phyloP scores from a whole-genome alignment of 2,888 invertebrate genomes.

The Mylabris sibirica region DNA sequence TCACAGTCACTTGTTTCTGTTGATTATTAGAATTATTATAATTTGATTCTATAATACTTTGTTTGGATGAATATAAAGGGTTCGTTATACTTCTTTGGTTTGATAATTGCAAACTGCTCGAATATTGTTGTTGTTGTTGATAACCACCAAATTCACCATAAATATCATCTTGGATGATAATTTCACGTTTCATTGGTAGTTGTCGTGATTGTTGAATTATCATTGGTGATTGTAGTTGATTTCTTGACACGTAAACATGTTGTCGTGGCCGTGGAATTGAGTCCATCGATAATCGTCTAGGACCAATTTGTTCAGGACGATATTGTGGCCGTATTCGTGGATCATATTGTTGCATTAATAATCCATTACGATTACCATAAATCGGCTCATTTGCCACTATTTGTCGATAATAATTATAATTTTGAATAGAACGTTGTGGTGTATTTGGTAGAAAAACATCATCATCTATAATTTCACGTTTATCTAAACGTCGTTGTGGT shows the following conservation, averaged over 20 bases:
- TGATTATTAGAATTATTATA: slow-evolving; percentile 37
- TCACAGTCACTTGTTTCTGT: slow-evolving; percentile 51
- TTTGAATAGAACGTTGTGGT: slow-evolving; percentile 12
- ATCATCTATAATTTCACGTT: slow-evolving; percentile 48
- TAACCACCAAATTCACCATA: slow-evolving; percentile 46
- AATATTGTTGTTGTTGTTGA: slow-evolving; percentile 29
- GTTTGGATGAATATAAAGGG: slow-evolving; percentile 41
- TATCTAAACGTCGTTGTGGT: slow-evolving; percentile 54
- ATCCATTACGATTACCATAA: slow-evolving; percentile 38
- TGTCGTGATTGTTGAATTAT: slow-evolving; percentile 21
- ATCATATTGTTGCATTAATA: slow-evolving; percentile 32
- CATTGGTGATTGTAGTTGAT: slow-evolving; percentile 20
- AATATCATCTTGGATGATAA: slow-evolving; percentile 44
- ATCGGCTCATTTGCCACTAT: slow-evolving; percentile 37
- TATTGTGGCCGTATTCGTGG: background rate
- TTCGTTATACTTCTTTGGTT: slow-evolving; percentile 24
- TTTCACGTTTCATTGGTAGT: slow-evolving; percentile 37
- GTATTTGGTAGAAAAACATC: slow-evolving; percentile 47
- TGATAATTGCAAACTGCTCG: slow-evolving; percentile 18
- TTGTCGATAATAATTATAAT: slow-evolving; percentile 7
- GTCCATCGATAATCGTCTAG: slow-evolving; percentile 26
- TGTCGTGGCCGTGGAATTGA: slow-evolving; percentile 22
- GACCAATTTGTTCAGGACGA: slow-evolving; percentile 7
- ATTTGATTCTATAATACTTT: slow-evolving; percentile 42
- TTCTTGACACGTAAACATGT: slow-evolving; percentile 23